Conservation (phyloP, 92 coral and sea anemone genomes). For the Umimayanthus kanabou region DNA sequence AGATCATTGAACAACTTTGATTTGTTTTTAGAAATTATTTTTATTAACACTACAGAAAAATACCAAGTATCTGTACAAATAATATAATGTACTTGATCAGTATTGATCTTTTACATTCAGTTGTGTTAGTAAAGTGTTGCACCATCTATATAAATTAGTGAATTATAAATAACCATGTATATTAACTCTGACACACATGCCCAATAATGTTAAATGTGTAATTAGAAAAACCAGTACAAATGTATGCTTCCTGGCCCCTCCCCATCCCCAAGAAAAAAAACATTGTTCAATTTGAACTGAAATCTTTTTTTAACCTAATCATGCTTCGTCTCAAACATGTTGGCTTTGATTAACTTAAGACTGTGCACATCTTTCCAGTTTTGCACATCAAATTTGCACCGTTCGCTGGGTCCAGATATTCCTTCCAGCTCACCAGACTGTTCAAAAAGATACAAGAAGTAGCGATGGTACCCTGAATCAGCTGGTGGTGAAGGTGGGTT, state of each 20-base stretch:
- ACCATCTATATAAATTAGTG: neutral
- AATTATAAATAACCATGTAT: too few species aligned
- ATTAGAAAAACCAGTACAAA: too few species aligned
- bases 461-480: conserved; percentile 62
- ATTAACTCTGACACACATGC: neutral
- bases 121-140: neutral
- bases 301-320: neutral
- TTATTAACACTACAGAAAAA: neutral
- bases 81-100: neutral
- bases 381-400: conserved; percentile 60
- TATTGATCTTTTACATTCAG: neutral
- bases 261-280: neutral
- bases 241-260: neutral
- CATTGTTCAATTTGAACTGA: neutral
- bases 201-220: too few species aligned
- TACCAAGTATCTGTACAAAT: neutral
- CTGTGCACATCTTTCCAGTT: conserved; percentile 11
- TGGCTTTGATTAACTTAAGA: conserved; percentile 49
- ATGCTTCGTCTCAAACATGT: conserved; percentile 69
- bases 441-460: conserved; percentile 55
- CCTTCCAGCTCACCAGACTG: conserved; percentile 27
- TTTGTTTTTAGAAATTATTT: neutral
- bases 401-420: conserved; percentile 18
- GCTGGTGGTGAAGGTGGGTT: conserved; percentile 72
- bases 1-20: neutral